Conservation (phyloP, 2,797 vertebrate species). For the Sebastes ruberrimus region DNA sequence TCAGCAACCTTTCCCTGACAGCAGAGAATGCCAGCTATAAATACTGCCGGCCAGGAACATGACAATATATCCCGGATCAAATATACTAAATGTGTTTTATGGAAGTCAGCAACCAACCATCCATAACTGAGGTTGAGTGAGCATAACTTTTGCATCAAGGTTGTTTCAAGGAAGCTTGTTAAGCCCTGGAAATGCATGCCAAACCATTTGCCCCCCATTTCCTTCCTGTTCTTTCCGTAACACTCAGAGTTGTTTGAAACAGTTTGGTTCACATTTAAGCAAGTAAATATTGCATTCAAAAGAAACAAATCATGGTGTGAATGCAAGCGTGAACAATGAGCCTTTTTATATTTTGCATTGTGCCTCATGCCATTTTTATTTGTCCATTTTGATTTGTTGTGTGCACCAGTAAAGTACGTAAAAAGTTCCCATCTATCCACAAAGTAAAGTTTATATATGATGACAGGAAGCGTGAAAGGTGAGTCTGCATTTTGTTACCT, state of each 20-base stretch:
- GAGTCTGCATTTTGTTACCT: neutral
- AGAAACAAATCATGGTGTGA: conserved; percentile 29
- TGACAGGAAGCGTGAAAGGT: neutral
- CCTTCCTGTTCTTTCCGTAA: neutral
- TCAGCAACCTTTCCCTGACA: conserved; percentile 77
- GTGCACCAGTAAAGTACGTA: neutral
- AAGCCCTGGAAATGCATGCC: conserved; percentile 35
- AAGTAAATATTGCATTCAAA: conserved; percentile 26
- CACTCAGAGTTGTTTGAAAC: conserved; percentile 10
- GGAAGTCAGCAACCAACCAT: conserved; percentile 71
- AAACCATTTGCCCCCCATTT: conserved; percentile 34
- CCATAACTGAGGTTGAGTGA: conserved; percentile 66
- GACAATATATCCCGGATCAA: conserved; percentile 72
- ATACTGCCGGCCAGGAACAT: conserved; percentile 64
- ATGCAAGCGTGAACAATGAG: conserved; percentile 29
- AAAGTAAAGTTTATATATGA: neutral
- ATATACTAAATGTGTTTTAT: conserved; percentile 78
- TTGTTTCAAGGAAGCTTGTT: conserved; percentile 65
- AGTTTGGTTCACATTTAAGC: conserved; percentile 15
- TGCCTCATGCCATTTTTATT: neutral
- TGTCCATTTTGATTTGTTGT: conserved; percentile 14
- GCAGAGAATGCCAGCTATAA: conserved; percentile 71
- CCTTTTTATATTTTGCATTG: neutral
- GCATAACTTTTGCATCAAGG: conserved; percentile 76
- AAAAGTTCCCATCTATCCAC: neutral